phyloP scores from a whole-genome alignment of 2,797 vertebrate genomes.

The Galagoides demidoff region DNA sequence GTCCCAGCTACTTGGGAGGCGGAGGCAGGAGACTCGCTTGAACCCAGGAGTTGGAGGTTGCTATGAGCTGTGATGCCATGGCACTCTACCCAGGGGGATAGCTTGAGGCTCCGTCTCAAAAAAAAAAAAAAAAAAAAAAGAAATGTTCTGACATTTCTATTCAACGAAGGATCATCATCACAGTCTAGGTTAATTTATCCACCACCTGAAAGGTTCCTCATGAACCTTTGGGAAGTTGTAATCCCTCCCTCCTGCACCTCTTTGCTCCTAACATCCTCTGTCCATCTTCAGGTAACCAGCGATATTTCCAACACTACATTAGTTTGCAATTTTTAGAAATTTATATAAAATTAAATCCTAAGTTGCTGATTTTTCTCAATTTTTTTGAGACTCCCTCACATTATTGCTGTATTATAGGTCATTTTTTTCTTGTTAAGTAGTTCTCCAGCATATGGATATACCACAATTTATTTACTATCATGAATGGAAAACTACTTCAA shows the following conservation, averaged over 20 bases:
- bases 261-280: neutral
- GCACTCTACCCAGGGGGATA: too few species aligned
- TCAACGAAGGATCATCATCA: neutral
- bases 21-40: too few species aligned
- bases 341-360: neutral
- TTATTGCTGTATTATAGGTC: neutral
- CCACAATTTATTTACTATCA: neutral
- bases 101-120: too few species aligned
- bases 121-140: too few species aligned
- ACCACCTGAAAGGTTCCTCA: neutral
- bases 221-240: neutral
- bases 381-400: neutral
- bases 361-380: neutral
- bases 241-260: fast-evolving
- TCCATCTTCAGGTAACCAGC: neutral
- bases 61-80: too few species aligned
- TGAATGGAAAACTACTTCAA: neutral
- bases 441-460: neutral
- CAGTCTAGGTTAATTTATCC: neutral
- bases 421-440: neutral
- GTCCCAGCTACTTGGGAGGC: too few species aligned
- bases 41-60: too few species aligned
- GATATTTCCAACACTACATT: neutral
- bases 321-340: neutral
- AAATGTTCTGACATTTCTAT: neutral